Conservation (phyloP, 2,797 vertebrate genomes). For the Anabas testudineus region DNA sequence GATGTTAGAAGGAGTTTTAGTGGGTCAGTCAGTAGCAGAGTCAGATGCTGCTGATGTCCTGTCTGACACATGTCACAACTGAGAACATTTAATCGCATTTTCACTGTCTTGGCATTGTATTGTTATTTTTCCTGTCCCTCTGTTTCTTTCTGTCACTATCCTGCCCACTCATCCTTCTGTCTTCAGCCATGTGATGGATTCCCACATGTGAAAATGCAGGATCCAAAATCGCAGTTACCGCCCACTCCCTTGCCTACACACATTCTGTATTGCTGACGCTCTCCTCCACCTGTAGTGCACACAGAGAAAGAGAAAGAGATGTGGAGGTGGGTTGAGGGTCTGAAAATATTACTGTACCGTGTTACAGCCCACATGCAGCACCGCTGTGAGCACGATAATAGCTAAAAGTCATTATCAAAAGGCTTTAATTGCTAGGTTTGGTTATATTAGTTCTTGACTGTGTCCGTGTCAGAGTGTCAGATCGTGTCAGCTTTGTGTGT, state of each 20-base stretch:
- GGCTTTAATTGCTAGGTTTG: conserved; percentile 10
- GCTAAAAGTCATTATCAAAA: conserved; percentile 8
- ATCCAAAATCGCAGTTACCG: conserved; percentile 40
- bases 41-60: conserved; percentile 29
- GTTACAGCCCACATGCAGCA: conserved; percentile 15
- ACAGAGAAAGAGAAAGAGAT: conserved; percentile 33
- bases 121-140: conserved; percentile 7
- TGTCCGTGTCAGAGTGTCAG: conserved; percentile 10
- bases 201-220: conserved; percentile 47
- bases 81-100: conserved; percentile 39
- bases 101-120: conserved; percentile 23
- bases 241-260: conserved; percentile 63
- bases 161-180: conserved; percentile 60
- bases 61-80: conserved; percentile 43
- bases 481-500: not conserved
- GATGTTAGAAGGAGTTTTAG: conserved; percentile 26
- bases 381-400: not conserved
- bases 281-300: conserved; percentile 56
- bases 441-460: not conserved
- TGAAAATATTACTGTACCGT: conserved; percentile 41
- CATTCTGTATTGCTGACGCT: conserved; percentile 53
- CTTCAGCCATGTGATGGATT: conserved; percentile 57
- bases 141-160: conserved; percentile 39
- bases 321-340: conserved; percentile 43
- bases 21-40: conserved; percentile 33